Base-by-base conservation (phyloP, 1,140 invertebrate genomes). In the Cherax quadricarinatus region DNA sequence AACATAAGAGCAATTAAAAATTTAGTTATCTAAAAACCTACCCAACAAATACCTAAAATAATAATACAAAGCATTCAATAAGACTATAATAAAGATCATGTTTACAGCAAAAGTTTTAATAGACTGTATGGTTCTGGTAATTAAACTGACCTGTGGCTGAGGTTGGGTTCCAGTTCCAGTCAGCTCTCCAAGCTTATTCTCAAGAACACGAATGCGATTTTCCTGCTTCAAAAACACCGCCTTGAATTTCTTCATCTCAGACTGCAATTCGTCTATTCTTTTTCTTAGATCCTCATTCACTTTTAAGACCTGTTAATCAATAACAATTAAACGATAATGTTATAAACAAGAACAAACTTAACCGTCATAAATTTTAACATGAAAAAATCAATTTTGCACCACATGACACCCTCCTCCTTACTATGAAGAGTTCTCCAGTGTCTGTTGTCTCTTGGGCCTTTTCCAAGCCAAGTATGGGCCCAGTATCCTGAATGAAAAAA, bases 151-250 rank as follows among this genome's bases (percentile, higher is more conserved):
- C 91, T 91, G 90, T 41, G 21, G 53, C 57, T 41, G 85, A 24
- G 91, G 66, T n/a, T 48, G 81, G 60, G 86, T 24, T 48, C 70
- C 83, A 18, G 86, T 84, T 24, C 80, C 70, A 30, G 79, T 83
- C 18, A 88, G 48, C 73, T 92, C 91, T 12, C 49, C 62, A 4
- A 92, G 49, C 51, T 92, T 92, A 51, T 84, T 92, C 80, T 92
- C 91, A 41, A 92, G 83, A 0, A 51, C 66, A 30, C 93, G 95
- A 94, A 98, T 98, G 92, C 98, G 96, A 93, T 98, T 98, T 95
- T 99, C 98, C 94, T 99, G 98, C 94, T 98, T 98, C 5, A 99
- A 97, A 93, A 99, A 98, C 94, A 99, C 97, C 4, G 98, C 97
- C 95, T 99, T 99, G 89, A 99, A 95, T 95, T 98, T 98, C 80